Evolutionary conservation across 2,113 vertebrate genomes (phyloP).

Genomic region (Daboia siamensis): DNA sequence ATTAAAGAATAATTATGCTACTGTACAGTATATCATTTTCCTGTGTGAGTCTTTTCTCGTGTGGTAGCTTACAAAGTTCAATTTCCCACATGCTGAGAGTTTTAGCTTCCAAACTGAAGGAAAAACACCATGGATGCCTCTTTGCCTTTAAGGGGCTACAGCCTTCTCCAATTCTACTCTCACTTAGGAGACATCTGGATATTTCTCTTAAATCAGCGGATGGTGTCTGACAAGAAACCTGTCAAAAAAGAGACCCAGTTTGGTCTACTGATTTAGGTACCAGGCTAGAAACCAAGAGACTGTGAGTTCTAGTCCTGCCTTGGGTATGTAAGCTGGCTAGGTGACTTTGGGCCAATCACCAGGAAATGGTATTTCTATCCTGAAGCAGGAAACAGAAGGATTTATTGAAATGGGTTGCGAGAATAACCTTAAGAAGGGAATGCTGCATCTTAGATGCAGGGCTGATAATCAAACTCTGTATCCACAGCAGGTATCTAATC

Average conservation of each 20-base stretch:
- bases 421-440: background rate
- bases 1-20: background rate
- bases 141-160: no score
- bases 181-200: background rate
- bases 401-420: background rate
- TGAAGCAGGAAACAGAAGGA: background rate
- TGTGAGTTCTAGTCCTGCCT: background rate
- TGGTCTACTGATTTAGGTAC: background rate
- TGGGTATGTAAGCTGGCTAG: background rate
- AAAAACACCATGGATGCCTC: background rate
- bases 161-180: background rate
- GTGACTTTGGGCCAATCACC: background rate
- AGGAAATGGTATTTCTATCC: background rate
- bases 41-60: background rate
- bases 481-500: no score
- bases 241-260: background rate
- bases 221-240: background rate
- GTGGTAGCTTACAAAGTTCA: background rate
- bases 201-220: background rate
- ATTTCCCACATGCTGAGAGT: background rate
- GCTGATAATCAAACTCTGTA: background rate
- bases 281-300: background rate
- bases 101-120: background rate
- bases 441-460: background rate
- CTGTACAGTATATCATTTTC: background rate